phyloP scores from a whole-genome alignment of 1,140 invertebrate genomes.

The Ridgeia piscesae region DNA sequence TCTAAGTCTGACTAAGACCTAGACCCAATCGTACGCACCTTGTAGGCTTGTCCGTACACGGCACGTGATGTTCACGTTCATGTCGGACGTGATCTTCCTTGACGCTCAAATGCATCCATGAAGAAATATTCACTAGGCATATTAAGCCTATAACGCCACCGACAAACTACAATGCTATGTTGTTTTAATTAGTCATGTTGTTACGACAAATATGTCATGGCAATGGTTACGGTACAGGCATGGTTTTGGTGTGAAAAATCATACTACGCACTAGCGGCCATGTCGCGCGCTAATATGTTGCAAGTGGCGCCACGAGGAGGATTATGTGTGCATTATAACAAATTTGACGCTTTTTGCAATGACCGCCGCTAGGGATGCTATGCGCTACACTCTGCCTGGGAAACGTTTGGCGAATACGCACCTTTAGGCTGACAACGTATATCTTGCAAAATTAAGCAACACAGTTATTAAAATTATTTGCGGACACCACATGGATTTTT shows the following conservation, averaged over 20 bases:
- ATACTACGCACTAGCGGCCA: background rate
- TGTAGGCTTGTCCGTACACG: background rate
- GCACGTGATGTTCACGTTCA: background rate
- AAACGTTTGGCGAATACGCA: too few species aligned
- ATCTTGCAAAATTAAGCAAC: too few species aligned
- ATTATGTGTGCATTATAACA: background rate
- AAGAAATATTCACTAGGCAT: conserved; percentile 25
- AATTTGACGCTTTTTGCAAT: too few species aligned
- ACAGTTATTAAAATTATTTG: too few species aligned
- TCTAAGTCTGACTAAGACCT: too few species aligned
- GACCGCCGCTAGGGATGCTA: too few species aligned
- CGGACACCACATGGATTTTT: too few species aligned
- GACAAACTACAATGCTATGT: background rate
- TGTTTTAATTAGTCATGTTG: background rate
- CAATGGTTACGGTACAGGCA: conserved; percentile 1
- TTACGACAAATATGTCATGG: background rate
- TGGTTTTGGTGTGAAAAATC: background rate
- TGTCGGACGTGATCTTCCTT: background rate
- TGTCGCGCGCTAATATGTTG: background rate
- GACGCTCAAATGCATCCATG: background rate
- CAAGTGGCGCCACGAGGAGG: background rate
- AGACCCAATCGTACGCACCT: background rate
- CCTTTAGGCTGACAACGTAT: too few species aligned
- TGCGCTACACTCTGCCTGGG: too few species aligned
- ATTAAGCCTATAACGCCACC: conserved; percentile 28